Percentiles rank a stretch among this genome's conserved stretches.
phyloP scores from a whole-genome alignment of 2,797 vertebrate species.

The Myoxocephalus aenaeus region DNA sequence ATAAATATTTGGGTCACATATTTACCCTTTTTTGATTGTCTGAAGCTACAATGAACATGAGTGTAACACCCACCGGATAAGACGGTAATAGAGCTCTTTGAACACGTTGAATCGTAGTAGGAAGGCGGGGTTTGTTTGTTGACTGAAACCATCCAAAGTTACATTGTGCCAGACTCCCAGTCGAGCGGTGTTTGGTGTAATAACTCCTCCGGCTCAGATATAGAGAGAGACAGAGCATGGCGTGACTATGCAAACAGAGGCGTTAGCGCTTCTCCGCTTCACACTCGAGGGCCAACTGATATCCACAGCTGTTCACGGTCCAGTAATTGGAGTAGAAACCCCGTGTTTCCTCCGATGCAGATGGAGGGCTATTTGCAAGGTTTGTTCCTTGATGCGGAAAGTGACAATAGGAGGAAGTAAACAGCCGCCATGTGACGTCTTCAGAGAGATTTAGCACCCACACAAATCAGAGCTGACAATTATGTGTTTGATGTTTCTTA shows the following conservation, averaged over 20 bases:
- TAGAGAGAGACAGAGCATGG: conserved; percentile 26
- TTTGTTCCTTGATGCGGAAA: conserved; percentile 34
- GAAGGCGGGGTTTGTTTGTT: conserved; percentile 48
- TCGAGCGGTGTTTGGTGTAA: conserved; percentile 64
- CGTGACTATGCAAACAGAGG: conserved; percentile 70
- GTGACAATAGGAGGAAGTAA: conserved; percentile 33
- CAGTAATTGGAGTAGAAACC: conserved; percentile 33
- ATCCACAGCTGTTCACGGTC: conserved; percentile 21
- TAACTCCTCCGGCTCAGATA: conserved; percentile 39
- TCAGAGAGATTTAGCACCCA: background rate
- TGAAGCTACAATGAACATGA: background rate
- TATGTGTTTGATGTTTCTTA: background rate
- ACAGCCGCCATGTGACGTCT: conserved; percentile 15
- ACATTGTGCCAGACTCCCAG: conserved; percentile 37
- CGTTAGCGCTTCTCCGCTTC: conserved; percentile 43
- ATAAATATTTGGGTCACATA: background rate
- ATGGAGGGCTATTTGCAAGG: background rate
- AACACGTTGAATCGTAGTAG: background rate
- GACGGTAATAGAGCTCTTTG: background rate
- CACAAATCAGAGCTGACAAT: conserved; percentile 4
- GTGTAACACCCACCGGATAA: background rate
- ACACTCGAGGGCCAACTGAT: conserved; percentile 14
- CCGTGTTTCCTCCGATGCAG: conserved; percentile 44
- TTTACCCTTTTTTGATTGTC: background rate
- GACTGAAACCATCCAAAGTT: conserved; percentile 47